These are phyloP conservation scores for Desmodus rotundus DNA, from an alignment of 2,113 vertebrate species.

Conservation along the genomic window DNA sequence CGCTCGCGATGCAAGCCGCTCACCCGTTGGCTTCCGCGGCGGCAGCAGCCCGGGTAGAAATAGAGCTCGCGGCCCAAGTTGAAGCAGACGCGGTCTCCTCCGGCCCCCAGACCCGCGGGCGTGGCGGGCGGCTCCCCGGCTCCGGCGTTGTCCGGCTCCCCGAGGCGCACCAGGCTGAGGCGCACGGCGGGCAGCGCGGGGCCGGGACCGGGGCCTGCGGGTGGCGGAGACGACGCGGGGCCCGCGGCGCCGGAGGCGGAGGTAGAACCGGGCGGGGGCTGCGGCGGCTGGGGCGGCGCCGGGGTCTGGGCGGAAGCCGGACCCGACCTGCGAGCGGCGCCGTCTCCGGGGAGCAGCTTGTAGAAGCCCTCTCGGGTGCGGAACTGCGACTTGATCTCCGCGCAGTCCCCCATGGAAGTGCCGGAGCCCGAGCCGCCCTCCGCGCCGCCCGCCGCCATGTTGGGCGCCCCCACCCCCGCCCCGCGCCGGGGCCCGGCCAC, in stretches of 20 bases:
- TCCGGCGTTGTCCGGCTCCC: conserved; percentile 81
- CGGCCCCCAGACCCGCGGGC: conserved; percentile 80
- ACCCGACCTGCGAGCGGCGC: conserved; percentile 81
- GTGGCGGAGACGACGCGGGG: conserved; percentile 53
- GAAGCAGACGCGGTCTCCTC: conserved; percentile 92
- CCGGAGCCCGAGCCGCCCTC: conserved; percentile 83
- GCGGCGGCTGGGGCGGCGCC: conserved; percentile 77
- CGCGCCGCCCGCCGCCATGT: conserved; percentile 75
- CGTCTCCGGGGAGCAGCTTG: conserved; percentile 90
- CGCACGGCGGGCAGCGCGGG: conserved; percentile 90
- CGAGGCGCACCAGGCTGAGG: conserved; percentile 91
- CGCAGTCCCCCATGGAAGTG: conserved; percentile 88
- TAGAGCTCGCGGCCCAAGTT: conserved; percentile 93
- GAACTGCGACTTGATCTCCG: conserved; percentile 94
- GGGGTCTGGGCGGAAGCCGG: conserved; percentile 80
- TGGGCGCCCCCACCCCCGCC: conserved; percentile 51
- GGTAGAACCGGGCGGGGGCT: conserved; percentile 78
- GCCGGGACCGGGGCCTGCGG: conserved; percentile 79
- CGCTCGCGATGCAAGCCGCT: not conserved
- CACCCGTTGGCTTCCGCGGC: conserved; percentile 74
- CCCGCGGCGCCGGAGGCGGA: conserved; percentile 74
- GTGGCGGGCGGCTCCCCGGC: conserved; percentile 65
- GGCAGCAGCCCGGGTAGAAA: conserved; percentile 85
- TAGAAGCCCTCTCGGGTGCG: conserved; percentile 93
- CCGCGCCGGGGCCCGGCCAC: conserved; percentile 58